Evolutionary conservation across 2,797 vertebrate genomes (phyloP), one percentile per base, ranked within the genome.

Genomic region (Sebastes hubbsi): DNA sequence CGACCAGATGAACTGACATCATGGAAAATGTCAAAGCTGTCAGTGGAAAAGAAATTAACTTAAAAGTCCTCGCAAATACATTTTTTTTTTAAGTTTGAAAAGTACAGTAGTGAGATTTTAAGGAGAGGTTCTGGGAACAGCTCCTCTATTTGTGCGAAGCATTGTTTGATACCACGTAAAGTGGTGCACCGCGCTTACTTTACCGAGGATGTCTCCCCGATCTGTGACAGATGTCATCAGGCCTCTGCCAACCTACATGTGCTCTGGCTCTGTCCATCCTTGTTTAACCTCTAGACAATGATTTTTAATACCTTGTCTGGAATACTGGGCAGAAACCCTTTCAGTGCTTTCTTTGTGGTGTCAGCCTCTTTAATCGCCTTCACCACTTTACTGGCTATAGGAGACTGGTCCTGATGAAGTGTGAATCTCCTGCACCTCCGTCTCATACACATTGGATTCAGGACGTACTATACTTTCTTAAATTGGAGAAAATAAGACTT

Each of bases 1-100:
- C 77, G 62, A 62, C 32, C 73, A 72, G 49, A 78, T 72, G 18
- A 79, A 67, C 58, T 24, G 24, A 61, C 78, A 68, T 67, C 65
- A 60, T n/a, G 46, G 63, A 67, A 90, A 89, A 86, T 82, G 72
- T 80, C 78, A 83, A 68, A 80, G 27, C 80, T 77, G 64, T 79
- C 67, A 52, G n/a, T 69, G 27, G 24, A 77, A 75, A 29, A 4
- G 22, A 58, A 16, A 70, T 22, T 3, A 36, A 65, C 29, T 70
- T 82, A 3, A 77, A 68, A 82, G 69, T 69, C 71, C 36, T 30
- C 14, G 20, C 11, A 14, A 38, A 77, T 55, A 73, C 20, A 25
- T 82, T 68, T 54, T 32, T 14, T 27, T 27, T 27, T 27, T 4
- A 27, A 27, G 25, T 27, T 27, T 27, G 4, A 55, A 34, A 49